Conservation (phyloP, 2,888 invertebrate genomes). For the Leptopilina syphax region DNA sequence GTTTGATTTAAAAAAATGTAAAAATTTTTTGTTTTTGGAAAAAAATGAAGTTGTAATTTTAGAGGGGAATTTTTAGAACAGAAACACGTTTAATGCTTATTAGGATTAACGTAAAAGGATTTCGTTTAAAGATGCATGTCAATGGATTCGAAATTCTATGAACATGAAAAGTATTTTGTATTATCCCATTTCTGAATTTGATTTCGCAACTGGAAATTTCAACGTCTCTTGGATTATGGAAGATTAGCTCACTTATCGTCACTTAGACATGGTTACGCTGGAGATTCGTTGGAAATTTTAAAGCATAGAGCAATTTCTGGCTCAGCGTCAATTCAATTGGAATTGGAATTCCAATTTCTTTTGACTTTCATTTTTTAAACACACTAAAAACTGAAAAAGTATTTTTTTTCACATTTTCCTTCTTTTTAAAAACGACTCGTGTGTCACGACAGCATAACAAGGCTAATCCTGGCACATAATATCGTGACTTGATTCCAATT, state of each 20-base stretch:
- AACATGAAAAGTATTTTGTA: neutral
- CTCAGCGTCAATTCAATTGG: conserved; percentile 25
- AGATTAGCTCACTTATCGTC: conserved; percentile 30
- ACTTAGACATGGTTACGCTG: conserved; percentile 15
- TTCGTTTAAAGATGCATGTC: neutral
- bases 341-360: neutral
- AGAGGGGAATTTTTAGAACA: no score
- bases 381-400: neutral
- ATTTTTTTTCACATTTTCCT: neutral
- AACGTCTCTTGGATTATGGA: conserved; percentile 9
- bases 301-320: conserved; percentile 20
- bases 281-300: conserved; percentile 8
- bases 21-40: no score
- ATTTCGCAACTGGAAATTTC: conserved; percentile 8
- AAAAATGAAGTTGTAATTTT: no score
- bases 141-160: neutral
- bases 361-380: no score
- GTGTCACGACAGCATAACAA: conserved; percentile 46
- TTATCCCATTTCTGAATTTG: neutral
- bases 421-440: neutral
- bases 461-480: conserved; percentile 53
- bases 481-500: conserved; percentile 56
- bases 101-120: no score
- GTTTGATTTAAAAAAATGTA: no score
- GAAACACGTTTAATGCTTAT: no score